These are phyloP conservation scores for Dicrurus megarhynchus DNA, from an alignment of 2,113 vertebrate species.

Conservation along the genomic window DNA sequence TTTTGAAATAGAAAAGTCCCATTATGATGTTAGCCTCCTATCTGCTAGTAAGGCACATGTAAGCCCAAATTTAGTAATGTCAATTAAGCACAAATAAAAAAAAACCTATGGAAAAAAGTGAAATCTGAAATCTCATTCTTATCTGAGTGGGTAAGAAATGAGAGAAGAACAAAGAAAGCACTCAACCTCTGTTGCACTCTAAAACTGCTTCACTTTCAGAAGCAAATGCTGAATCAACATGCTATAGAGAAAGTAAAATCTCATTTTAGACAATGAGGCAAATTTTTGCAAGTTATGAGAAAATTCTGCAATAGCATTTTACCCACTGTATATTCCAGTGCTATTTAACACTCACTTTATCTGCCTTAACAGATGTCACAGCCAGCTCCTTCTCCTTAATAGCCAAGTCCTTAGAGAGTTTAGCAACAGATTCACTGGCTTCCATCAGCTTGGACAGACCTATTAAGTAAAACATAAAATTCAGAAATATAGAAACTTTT, in stretches of 20 bases:
- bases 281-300: neutral
- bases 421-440: constrained; percentile 80
- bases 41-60: neutral
- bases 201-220: neutral
- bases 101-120: neutral
- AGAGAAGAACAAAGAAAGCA: neutral
- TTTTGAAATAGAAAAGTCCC: neutral
- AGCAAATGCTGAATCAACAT: neutral
- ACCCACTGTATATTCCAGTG: neutral
- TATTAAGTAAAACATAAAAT: constrained; percentile 8
- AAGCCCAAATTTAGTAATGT: neutral
- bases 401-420: constrained; percentile 72
- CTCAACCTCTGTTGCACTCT: neutral
- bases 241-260: neutral
- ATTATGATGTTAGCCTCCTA: neutral
- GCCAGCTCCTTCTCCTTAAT: constrained; percentile 85
- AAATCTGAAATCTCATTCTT: neutral
- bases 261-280: accelerated
- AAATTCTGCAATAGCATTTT: neutral
- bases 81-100: neutral
- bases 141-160: neutral
- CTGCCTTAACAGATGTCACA: constrained; percentile 80
- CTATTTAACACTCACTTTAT: constrained; percentile 62
- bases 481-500: neutral
- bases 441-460: constrained; percentile 85